Evolutionary conservation across 2,888 invertebrate species (phyloP).

Genomic region (Andrena chrysosceles): DNA sequence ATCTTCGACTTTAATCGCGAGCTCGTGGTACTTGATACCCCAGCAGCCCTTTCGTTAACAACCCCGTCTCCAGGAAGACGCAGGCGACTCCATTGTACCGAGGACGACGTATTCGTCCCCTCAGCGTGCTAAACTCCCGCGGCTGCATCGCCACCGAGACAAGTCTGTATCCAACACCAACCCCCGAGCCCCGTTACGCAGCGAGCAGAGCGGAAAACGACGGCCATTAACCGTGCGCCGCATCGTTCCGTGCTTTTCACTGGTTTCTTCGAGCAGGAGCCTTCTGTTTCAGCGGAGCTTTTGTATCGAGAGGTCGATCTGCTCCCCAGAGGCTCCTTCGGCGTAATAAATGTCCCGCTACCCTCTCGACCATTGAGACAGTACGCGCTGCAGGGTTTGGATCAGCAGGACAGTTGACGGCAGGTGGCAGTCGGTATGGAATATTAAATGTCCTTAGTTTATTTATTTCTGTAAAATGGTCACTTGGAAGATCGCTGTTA

Average conservation of each 20-base stretch:
- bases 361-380: constrained; percentile 37
- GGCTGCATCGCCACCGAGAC: neutral
- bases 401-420: neutral
- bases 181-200: constrained; percentile 15
- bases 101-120: constrained; percentile 13
- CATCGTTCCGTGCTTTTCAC: constrained; percentile 46
- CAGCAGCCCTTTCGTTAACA: neutral
- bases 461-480: constrained; percentile 10
- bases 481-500: neutral
- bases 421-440: neutral
- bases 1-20: neutral
- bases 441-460: neutral
- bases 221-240: constrained; percentile 44
- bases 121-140: constrained; percentile 5
- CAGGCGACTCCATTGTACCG: constrained; percentile 3
- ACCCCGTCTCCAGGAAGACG: neutral
- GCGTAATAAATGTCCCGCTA: constrained; percentile 69
- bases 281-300: constrained; percentile 36
- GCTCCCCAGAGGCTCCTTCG: constrained; percentile 42
- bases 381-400: neutral
- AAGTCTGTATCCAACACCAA: constrained; percentile 8
- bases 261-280: constrained; percentile 4
- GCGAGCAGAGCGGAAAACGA: constrained; percentile 37
- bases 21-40: neutral
- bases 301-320: constrained; percentile 53